Conservation (phyloP, 2,797 vertebrate genomes). For the Anas flavirostris region DNA sequence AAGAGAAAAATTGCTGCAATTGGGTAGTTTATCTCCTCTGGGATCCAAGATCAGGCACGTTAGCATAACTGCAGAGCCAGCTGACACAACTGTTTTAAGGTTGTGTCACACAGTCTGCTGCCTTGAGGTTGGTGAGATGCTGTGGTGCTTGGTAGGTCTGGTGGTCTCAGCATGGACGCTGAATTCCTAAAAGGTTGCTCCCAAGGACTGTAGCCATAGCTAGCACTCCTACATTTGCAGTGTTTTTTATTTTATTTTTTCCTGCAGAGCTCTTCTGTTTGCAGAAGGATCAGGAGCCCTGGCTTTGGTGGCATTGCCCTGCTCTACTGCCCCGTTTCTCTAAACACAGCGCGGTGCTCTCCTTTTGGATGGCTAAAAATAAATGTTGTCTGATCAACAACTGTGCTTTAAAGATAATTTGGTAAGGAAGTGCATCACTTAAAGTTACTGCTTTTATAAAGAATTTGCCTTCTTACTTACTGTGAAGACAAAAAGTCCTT, state of each 20-base stretch:
- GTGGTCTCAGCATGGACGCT: neutral
- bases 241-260: neutral
- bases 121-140: neutral
- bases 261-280: neutral
- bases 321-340: neutral
- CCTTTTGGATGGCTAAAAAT: neutral
- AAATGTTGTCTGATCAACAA: neutral
- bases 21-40: neutral
- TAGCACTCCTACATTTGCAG: neutral
- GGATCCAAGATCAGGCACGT: neutral
- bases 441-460: neutral
- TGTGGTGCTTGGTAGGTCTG: neutral
- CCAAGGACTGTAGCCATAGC: fast-evolving
- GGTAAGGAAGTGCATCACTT: neutral
- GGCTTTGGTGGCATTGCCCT: neutral
- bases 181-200: neutral
- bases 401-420: neutral
- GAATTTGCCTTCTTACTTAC: neutral
- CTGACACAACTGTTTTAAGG: fast-evolving
- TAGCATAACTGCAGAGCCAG: neutral
- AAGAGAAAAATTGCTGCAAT: constrained; percentile 8
- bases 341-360: neutral
- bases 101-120: neutral
- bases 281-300: fast-evolving
- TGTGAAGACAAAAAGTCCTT: neutral